phyloP scores from a whole-genome alignment of 1,140 invertebrate species.

The Aradophagus sp. region DNA sequence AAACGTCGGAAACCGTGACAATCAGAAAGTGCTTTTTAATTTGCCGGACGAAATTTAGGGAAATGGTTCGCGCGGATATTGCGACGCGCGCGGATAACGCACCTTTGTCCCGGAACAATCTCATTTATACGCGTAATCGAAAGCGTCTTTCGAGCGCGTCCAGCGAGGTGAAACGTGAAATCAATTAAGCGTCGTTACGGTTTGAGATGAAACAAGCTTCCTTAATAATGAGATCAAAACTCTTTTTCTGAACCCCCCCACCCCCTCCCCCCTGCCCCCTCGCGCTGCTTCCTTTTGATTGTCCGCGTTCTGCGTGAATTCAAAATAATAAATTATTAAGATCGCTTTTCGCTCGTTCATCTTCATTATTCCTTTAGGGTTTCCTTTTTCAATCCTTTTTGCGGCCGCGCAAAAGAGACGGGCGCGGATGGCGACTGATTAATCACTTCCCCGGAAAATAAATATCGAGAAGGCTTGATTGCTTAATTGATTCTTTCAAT shows the following conservation, averaged over 20 bases:
- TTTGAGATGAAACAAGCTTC: slow-evolving; percentile 37
- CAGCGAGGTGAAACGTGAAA: slow-evolving; percentile 49
- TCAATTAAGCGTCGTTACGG: slow-evolving; percentile 48
- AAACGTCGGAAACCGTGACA: no score
- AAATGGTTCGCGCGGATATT: slow-evolving; percentile 13
- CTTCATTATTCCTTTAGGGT: slow-evolving; percentile 26
- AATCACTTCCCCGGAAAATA: no score
- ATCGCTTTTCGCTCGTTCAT: slow-evolving; percentile 20
- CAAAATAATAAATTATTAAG: slow-evolving; percentile 42
- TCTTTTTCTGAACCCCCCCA: no score
- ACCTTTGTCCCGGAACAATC: slow-evolving; percentile 30
- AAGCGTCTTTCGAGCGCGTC: slow-evolving; percentile 45
- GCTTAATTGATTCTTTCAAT: no score
- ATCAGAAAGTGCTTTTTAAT: slow-evolving; percentile 1
- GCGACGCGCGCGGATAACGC: slow-evolving; percentile 20
- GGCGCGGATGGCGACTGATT: no score
- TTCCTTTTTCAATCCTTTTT: slow-evolving; percentile 11
- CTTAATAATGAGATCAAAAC: slow-evolving; percentile 38
- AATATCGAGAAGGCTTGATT: no score
- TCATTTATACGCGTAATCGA: slow-evolving; percentile 48
- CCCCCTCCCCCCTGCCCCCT: no score
- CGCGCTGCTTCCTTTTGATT: background rate
- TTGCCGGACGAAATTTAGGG: background rate
- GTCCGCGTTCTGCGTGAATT: slow-evolving; percentile 4
- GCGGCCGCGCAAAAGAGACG: no score